A percentile compares a stretch with the other conserved stretches of the same genome.
These are phyloP conservation scores for Pediacus dermestoides DNA, from an alignment of 2,888 invertebrate genomes.

Conservation along the genomic window DNA sequence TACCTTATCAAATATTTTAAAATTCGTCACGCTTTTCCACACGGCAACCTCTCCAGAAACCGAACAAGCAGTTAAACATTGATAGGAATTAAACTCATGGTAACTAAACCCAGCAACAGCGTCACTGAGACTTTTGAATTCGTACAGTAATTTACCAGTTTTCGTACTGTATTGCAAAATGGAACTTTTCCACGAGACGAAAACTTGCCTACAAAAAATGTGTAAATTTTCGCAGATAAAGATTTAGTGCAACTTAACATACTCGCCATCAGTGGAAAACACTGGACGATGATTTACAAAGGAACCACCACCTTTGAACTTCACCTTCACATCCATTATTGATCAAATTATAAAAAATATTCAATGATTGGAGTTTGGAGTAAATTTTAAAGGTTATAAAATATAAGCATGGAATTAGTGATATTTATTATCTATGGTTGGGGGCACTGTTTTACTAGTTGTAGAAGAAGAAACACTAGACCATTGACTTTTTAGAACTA, in stretches of 20 bases:
- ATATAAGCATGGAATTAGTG: too few species aligned
- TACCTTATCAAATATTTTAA: constrained; percentile 51
- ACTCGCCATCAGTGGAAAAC: constrained; percentile 63
- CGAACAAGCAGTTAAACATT: constrained; percentile 56
- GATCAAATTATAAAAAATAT: too few species aligned
- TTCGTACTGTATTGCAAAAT: constrained; percentile 62
- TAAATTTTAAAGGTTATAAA: too few species aligned
- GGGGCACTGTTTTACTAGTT: too few species aligned
- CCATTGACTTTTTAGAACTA: too few species aligned
- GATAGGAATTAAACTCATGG: constrained; percentile 45
- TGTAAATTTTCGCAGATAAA: constrained; percentile 7
- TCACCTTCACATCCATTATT: constrained; percentile 47
- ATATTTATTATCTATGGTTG: too few species aligned
- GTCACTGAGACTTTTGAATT: constrained; percentile 54
- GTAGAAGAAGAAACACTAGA: too few species aligned
- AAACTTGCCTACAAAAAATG: constrained; percentile 54
- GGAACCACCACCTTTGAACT: constrained; percentile 61
- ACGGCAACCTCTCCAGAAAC: constrained; percentile 54
- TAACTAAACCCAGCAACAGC: constrained; percentile 54
- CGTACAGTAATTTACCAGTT: constrained; percentile 61
- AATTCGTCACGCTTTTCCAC: constrained; percentile 57
- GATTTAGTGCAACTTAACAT: constrained; percentile 41
- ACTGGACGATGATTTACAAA: constrained; percentile 59
- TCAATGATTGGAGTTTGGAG: too few species aligned
- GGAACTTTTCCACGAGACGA: constrained; percentile 57